Base-by-base conservation (phyloP, 1,140 invertebrate genomes). In the Bacillus rossius region DNA sequence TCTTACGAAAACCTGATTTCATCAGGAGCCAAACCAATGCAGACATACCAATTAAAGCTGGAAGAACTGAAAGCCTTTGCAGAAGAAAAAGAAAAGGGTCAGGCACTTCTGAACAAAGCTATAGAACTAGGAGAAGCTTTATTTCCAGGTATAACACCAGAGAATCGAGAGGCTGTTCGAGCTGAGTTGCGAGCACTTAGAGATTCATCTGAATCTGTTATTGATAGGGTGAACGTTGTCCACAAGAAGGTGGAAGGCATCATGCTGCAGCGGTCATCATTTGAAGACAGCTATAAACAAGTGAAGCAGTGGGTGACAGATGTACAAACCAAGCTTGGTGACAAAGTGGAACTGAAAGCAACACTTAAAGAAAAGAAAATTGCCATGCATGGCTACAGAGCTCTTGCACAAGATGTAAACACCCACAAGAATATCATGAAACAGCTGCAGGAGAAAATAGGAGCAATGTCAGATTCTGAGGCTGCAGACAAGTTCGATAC, bases 281-380 rank as follows among this genome's bases (percentile, higher is more conserved):
- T 95, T 69, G 91, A 96, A 68, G 92, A 95, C 66, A 94, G 89
- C 61, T 89, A 89, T 62, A 83, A 82, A 50, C 89, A 94, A 75
- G 83, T 89, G 3, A 84, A 85, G 61, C 83, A 86, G 66, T 95
- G 92, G 87, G 78, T 95, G 7, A 77, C 80, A 34, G 89, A 93
- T 60, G 79, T 82, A 0, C 82, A 86, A 66, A 77, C 80, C 23
- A 88, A 89, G 71, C 73, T 89, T 10, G 81, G 82, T 0, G 80
- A 82, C 38, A 82, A 82, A 50, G 78, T 82, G 48, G 82, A 87
- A 61, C 73, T 92, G 0, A 81, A 88, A 63, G 80, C 88, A 22
- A 91, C 84, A 2, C 72, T 95, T 38, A 82, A 86, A 8, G 89
- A 94, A 60, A 95, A 95, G 71, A 94, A 94, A 75, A 74, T 84